These are phyloP conservation scores for Zonitis immaculata DNA, from an alignment of 2,888 invertebrate genomes.

Conservation along the genomic window DNA sequence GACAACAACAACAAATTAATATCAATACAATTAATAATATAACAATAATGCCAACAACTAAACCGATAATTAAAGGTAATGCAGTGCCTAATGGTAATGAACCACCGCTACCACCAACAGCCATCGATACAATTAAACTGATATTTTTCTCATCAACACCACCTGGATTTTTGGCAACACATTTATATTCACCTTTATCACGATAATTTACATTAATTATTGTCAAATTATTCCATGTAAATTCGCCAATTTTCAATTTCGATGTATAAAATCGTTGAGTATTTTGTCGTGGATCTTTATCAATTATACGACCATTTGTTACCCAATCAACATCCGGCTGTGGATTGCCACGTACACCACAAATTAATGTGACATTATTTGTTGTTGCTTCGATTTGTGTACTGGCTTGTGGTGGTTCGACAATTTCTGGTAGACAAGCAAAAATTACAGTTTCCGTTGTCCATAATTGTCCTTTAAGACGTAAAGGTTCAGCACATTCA, in stretches of 20 bases:
- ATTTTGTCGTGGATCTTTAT: constrained; percentile 49
- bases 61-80: constrained; percentile 50
- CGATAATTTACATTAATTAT: constrained; percentile 49
- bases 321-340: constrained; percentile 72
- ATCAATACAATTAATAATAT: constrained; percentile 52
- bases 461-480: constrained; percentile 68
- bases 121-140: constrained; percentile 51
- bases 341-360: constrained; percentile 72
- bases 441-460: constrained; percentile 68
- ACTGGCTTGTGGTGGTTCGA: constrained; percentile 61
- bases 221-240: constrained; percentile 58
- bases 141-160: constrained; percentile 74
- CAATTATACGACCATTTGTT: constrained; percentile 60
- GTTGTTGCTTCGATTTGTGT: constrained; percentile 58
- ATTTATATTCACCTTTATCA: constrained; percentile 57
- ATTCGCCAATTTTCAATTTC: constrained; percentile 31
- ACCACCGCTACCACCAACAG: constrained; percentile 22
- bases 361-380: constrained; percentile 67
- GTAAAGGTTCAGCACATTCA: constrained; percentile 65
- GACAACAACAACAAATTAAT: constrained; percentile 45
- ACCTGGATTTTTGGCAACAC: constrained; percentile 77
- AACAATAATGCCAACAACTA: constrained; percentile 48
- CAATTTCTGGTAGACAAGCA: constrained; percentile 75
- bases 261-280: constrained; percentile 49
- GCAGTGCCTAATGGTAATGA: constrained; percentile 36